Evolutionary conservation across 2,113 vertebrate species (phyloP).

Genomic region (Stigmatopora argus): DNA sequence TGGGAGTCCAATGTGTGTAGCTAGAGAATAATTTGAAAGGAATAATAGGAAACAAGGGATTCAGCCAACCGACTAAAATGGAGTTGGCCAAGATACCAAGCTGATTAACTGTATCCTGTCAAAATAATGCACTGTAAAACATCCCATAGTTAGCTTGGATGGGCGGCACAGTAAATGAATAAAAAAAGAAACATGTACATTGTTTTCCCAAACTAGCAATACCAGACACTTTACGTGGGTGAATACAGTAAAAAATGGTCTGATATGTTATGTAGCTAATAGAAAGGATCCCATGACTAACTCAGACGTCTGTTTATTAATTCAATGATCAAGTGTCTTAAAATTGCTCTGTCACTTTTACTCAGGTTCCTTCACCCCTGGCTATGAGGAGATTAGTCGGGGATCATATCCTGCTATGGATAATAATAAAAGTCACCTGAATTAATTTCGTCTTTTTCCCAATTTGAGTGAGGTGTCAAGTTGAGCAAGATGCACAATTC

Average conservation of each 20-base stretch:
- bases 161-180: not conserved
- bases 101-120: too few species aligned
- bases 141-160: too few species aligned
- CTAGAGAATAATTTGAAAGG: too few species aligned
- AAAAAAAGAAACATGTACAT: not conserved
- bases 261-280: not conserved
- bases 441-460: conserved; percentile 35
- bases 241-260: not conserved
- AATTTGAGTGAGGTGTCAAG: conserved; percentile 13
- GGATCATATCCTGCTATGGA: conserved; percentile 28
- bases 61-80: too few species aligned
- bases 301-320: not conserved
- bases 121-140: too few species aligned
- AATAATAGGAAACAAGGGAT: too few species aligned
- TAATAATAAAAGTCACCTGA: conserved; percentile 35
- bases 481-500: conserved; percentile 7
- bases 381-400: conserved; percentile 46
- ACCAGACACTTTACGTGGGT: not conserved
- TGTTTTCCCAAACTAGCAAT: not conserved
- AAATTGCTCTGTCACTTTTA: conserved; percentile 7
- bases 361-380: conserved; percentile 23
- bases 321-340: not conserved
- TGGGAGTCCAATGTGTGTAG: too few species aligned
- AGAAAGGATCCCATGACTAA: not conserved
- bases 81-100: too few species aligned